A percentile compares a stretch with the other conserved stretches of the same genome.
These are phyloP conservation scores for Heterochromis multidens DNA, from an alignment of 2,113 vertebrate species.

Conservation along the genomic window DNA sequence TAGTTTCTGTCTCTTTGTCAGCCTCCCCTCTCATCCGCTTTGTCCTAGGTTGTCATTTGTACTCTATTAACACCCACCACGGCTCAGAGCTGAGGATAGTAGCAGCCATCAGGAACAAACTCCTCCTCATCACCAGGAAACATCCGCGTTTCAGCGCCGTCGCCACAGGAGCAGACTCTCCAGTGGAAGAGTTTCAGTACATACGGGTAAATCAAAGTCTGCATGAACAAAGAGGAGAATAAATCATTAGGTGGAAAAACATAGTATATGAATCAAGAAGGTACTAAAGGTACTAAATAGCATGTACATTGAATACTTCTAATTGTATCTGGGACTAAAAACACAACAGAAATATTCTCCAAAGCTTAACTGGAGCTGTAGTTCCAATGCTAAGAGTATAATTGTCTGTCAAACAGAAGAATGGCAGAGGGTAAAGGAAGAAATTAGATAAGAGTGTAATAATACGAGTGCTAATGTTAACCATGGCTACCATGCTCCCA, in stretches of 20 bases:
- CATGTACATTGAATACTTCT: background rate
- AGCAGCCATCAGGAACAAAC: constrained; percentile 93
- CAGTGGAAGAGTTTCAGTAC: constrained; percentile 97
- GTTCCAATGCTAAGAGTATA: background rate
- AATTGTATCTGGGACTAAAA: background rate
- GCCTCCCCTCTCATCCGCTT: background rate
- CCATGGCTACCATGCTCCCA: background rate
- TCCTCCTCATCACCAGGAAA: constrained; percentile 94
- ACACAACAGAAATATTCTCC: background rate
- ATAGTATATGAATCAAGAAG: background rate
- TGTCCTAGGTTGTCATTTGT: constrained; percentile 91
- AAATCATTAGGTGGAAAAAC: background rate
- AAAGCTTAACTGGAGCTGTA: background rate
- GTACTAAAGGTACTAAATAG: no score
- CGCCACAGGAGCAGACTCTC: constrained; percentile 76
- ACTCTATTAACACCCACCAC: constrained; percentile 97
- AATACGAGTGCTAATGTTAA: background rate
- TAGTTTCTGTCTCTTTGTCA: background rate
- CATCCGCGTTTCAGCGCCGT: constrained; percentile 68
- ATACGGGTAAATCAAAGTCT: constrained; percentile 81
- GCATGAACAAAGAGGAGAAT: background rate
- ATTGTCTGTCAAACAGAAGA: background rate
- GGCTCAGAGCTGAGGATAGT: constrained; percentile 88
- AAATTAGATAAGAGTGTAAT: background rate
- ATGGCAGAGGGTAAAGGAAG: background rate